phyloP scores from a whole-genome alignment of 2,113 vertebrate species.

The Cottus gobio region DNA sequence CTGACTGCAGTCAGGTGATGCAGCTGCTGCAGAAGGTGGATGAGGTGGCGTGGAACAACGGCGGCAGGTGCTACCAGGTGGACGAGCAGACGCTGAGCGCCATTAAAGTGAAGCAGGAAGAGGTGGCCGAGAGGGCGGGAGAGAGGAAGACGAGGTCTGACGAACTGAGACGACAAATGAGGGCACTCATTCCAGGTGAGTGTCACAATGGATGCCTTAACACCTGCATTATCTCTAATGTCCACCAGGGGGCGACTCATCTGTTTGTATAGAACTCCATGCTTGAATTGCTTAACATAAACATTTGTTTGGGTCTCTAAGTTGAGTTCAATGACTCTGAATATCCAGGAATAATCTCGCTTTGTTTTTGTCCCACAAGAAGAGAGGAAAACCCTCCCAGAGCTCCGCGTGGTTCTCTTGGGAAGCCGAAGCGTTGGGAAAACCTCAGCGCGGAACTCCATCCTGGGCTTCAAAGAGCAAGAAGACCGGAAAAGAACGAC shows the following conservation, averaged over 20 bases:
- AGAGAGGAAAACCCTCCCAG: neutral
- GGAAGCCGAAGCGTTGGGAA: slow-evolving; percentile 58
- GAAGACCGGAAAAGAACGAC: slow-evolving; percentile 31
- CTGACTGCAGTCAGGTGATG: slow-evolving; percentile 45
- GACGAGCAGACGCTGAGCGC: slow-evolving; percentile 22
- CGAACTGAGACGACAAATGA: slow-evolving; percentile 26
- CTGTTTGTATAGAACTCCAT: too few species aligned
- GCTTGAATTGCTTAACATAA: too few species aligned
- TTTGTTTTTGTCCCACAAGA: slow-evolving; percentile 37
- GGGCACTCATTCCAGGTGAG: slow-evolving; percentile 37
- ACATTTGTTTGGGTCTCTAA: neutral
- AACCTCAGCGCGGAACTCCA: slow-evolving; percentile 53
- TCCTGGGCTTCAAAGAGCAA: slow-evolving; percentile 45
- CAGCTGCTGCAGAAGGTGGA: slow-evolving; percentile 60
- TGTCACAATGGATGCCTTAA: neutral
- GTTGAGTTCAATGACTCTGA: neutral
- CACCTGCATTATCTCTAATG: too few species aligned
- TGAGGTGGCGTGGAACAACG: slow-evolving; percentile 43
- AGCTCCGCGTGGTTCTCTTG: slow-evolving; percentile 60
- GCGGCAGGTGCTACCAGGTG: neutral
- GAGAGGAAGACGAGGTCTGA: slow-evolving; percentile 4
- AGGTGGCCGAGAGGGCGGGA: slow-evolving; percentile 28
- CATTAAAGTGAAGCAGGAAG: slow-evolving; percentile 38
- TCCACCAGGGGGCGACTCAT: too few species aligned
- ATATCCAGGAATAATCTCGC: neutral